A percentile compares a stretch with the other conserved stretches of the same genome.
phyloP scores from a whole-genome alignment of 2,113 vertebrate species.

The Paraplagusia blochii region DNA sequence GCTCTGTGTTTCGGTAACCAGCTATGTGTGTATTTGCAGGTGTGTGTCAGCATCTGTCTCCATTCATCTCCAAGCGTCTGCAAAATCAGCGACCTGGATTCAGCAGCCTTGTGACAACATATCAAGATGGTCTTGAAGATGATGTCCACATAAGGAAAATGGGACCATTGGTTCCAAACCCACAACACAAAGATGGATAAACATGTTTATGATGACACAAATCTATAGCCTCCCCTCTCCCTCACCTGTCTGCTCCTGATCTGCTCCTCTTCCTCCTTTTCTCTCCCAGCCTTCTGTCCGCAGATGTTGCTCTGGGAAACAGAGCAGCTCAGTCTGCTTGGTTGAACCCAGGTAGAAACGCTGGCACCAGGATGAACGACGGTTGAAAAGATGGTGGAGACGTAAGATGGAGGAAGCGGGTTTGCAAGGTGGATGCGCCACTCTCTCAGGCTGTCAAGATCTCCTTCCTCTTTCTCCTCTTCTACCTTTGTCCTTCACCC shows the following conservation, averaged over 20 bases:
- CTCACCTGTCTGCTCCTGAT: slow-evolving; percentile 50
- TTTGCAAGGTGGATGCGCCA: slow-evolving; percentile 61
- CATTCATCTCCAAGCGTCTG: slow-evolving; percentile 23
- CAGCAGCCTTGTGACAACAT: slow-evolving; percentile 48
- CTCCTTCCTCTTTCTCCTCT: slow-evolving; percentile 22
- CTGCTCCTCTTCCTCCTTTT: slow-evolving; percentile 7
- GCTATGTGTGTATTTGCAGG: slow-evolving; percentile 1
- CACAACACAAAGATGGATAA: neutral
- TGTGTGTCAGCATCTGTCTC: slow-evolving; percentile 15
- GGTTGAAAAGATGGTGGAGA: slow-evolving; percentile 48
- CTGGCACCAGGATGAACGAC: neutral
- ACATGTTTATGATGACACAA: neutral
- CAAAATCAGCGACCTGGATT: slow-evolving; percentile 55
- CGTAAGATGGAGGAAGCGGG: slow-evolving; percentile 72
- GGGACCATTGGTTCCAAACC: neutral
- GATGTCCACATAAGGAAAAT: slow-evolving; percentile 1
- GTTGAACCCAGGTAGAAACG: slow-evolving; percentile 1
- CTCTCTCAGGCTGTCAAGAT: slow-evolving; percentile 17
- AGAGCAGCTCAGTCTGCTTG: slow-evolving; percentile 18
- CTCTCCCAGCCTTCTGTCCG: slow-evolving; percentile 3
- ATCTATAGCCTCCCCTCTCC: slow-evolving; percentile 6
- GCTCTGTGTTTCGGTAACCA: neutral
- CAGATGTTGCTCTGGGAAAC: neutral
- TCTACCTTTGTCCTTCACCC: slow-evolving; percentile 43
- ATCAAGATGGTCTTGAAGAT: neutral